Conservation (phyloP, 1,140 invertebrate genomes). For the Wiebesia pumilae region DNA sequence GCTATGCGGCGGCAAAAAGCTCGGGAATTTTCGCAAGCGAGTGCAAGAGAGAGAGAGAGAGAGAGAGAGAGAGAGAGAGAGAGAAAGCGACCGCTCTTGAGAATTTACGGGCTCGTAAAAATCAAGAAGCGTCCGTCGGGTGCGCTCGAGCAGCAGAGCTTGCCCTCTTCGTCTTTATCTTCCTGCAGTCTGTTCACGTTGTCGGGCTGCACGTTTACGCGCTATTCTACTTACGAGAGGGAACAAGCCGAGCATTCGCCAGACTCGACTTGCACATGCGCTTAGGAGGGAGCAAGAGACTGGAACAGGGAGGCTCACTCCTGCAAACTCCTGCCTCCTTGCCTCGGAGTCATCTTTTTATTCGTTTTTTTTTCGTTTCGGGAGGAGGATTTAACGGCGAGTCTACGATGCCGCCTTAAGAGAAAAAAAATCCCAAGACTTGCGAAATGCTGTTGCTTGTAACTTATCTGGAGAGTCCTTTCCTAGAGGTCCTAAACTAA, state of each 20-base stretch:
- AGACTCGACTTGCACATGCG: slow-evolving; percentile 45
- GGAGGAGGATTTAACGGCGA: no score
- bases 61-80: slow-evolving; percentile 47
- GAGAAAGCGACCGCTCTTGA: slow-evolving; percentile 48
- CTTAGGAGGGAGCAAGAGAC: background rate
- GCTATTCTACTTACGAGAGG: slow-evolving; percentile 44
- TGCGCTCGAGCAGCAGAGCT: slow-evolving; percentile 67
- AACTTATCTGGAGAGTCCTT: no score
- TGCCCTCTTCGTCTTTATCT: slow-evolving; percentile 58
- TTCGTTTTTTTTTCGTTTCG: background rate
- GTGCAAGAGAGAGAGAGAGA: slow-evolving; percentile 33
- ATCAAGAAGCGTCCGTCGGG: slow-evolving; percentile 74
- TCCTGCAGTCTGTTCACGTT: slow-evolving; percentile 52
- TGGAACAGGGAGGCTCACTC: background rate
- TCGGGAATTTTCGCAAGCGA: slow-evolving; percentile 26
- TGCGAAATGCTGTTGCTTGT: no score
- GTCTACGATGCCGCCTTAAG: no score
- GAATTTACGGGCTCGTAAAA: slow-evolving; percentile 76
- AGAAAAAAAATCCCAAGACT: no score
- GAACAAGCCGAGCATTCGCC: slow-evolving; percentile 34
- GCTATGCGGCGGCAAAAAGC: slow-evolving; percentile 51
- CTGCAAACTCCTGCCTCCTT: background rate
- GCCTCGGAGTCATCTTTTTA: background rate
- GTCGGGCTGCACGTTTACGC: slow-evolving; percentile 40
- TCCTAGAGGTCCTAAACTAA: no score